These are phyloP conservation scores for Micromys minutus DNA, from an alignment of 2,113 vertebrate species.

Conservation along the genomic window DNA sequence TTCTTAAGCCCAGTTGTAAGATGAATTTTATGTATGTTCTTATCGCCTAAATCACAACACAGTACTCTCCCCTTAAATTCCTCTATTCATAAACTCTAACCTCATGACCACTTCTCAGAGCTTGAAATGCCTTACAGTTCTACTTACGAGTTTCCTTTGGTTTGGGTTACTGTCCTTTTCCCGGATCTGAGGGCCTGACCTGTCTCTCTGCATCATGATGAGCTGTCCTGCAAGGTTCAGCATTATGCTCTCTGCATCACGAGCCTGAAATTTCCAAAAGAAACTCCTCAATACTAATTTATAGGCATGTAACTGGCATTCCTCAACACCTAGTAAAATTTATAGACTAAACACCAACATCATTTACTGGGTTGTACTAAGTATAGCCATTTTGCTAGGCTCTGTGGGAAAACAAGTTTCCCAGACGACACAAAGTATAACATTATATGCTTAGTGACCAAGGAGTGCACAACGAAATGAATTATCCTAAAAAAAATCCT, in stretches of 20 bases:
- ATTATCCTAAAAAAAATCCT: slow-evolving; percentile 8
- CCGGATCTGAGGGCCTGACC: slow-evolving; percentile 96
- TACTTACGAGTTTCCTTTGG: slow-evolving; percentile 96
- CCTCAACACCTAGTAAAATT: not conserved
- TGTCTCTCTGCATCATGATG: slow-evolving; percentile 98
- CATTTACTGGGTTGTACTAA: not conserved
- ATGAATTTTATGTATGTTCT: not conserved
- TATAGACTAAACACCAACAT: not conserved
- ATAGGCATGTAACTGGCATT: not conserved
- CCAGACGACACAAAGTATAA: not conserved
- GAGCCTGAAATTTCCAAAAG: slow-evolving; percentile 87
- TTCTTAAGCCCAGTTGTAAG: not conserved
- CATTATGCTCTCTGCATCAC: slow-evolving; percentile 98
- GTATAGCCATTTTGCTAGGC: not conserved
- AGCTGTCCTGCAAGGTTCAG: slow-evolving; percentile 98
- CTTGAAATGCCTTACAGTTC: not conserved
- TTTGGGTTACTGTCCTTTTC: slow-evolving; percentile 93
- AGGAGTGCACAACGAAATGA: not conserved
- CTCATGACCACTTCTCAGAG: not conserved
- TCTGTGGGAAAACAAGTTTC: not conserved
- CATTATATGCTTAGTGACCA: not conserved
- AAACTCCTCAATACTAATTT: not conserved
- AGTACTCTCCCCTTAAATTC: not conserved
- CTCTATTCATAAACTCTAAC: not conserved
- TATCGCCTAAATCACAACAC: not conserved